Evolutionary conservation across 2,797 vertebrate species (phyloP).

Genomic region (Phoeniculus purpureus): DNA sequence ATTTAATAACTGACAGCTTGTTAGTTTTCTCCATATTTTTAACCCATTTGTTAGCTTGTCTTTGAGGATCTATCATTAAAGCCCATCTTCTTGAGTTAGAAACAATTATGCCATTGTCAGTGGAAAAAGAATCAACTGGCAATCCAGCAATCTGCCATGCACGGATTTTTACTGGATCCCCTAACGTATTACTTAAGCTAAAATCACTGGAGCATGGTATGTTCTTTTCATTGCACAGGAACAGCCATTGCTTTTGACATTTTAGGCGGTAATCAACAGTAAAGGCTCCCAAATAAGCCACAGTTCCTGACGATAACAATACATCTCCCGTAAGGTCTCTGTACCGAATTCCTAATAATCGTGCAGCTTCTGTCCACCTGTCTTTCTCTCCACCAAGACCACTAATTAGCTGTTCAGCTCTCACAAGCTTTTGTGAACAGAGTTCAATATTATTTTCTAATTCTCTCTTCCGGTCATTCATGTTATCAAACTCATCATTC

Average conservation of each 20-base stretch:
- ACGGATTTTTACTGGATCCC: conserved; percentile 89
- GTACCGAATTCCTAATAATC: conserved; percentile 81
- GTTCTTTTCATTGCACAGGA: conserved; percentile 82
- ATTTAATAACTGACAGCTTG: conserved; percentile 88
- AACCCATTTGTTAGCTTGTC: conserved; percentile 95
- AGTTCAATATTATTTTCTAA: conserved; percentile 89
- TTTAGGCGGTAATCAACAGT: conserved; percentile 87
- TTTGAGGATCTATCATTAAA: conserved; percentile 95
- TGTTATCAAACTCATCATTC: conserved; percentile 84
- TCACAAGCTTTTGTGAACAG: conserved; percentile 89
- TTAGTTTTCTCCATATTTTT: conserved; percentile 94
- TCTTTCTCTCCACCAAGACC: conserved; percentile 95
- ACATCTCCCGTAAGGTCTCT: conserved; percentile 90
- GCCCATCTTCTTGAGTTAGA: conserved; percentile 92
- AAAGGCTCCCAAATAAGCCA: conserved; percentile 93
- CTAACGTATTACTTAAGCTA: conserved; percentile 85
- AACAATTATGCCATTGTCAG: conserved; percentile 92
- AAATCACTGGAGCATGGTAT: conserved; percentile 88
- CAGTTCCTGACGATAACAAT: conserved; percentile 87
- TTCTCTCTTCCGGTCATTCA: conserved; percentile 84
- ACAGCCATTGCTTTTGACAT: conserved; percentile 87
- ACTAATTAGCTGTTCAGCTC: conserved; percentile 91
- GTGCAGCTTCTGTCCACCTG: conserved; percentile 90
- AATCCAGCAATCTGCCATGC: conserved; percentile 92
- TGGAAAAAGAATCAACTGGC: conserved; percentile 91